Conservation (phyloP, 2,888 invertebrate genomes). For the Prostheceraeus crozeri region DNA sequence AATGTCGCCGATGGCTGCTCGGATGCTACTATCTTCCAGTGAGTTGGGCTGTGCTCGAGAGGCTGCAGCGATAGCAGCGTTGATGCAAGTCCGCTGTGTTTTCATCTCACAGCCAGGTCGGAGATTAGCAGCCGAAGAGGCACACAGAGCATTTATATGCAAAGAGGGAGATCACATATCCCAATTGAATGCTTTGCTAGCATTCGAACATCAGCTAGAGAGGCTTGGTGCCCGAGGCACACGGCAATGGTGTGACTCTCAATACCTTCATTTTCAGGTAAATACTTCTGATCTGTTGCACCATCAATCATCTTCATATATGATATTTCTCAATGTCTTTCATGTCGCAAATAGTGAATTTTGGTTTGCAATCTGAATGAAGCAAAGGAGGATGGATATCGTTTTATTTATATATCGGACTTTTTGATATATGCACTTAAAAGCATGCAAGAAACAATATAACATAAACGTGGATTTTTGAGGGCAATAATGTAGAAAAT, state of each 20-base stretch:
- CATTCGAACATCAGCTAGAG: constrained; percentile 56
- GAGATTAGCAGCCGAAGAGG: constrained; percentile 55
- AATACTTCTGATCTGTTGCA: too few species aligned
- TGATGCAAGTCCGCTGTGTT: constrained; percentile 87
- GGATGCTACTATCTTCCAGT: constrained; percentile 66
- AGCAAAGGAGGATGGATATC: too few species aligned
- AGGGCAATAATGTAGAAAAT: too few species aligned
- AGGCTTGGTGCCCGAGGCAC: background rate
- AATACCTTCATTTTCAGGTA: too few species aligned
- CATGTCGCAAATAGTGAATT: too few species aligned
- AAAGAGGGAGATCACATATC: constrained; percentile 86
- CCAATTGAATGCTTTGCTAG: constrained; percentile 71
- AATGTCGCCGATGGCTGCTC: constrained; percentile 74
- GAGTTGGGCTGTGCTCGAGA: constrained; percentile 83
- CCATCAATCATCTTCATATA: too few species aligned
- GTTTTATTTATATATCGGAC: too few species aligned
- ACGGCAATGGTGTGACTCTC: constrained; percentile 32
- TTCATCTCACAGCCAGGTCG: constrained; percentile 67
- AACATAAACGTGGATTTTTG: too few species aligned
- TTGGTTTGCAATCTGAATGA: too few species aligned
- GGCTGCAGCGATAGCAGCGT: constrained; percentile 76
- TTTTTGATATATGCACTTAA: too few species aligned
- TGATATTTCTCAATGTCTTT: too few species aligned
- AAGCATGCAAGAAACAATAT: too few species aligned
- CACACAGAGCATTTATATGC: constrained; percentile 71